phyloP scores from a whole-genome alignment of 2,113 vertebrate genomes.

The Alosa alosa region DNA sequence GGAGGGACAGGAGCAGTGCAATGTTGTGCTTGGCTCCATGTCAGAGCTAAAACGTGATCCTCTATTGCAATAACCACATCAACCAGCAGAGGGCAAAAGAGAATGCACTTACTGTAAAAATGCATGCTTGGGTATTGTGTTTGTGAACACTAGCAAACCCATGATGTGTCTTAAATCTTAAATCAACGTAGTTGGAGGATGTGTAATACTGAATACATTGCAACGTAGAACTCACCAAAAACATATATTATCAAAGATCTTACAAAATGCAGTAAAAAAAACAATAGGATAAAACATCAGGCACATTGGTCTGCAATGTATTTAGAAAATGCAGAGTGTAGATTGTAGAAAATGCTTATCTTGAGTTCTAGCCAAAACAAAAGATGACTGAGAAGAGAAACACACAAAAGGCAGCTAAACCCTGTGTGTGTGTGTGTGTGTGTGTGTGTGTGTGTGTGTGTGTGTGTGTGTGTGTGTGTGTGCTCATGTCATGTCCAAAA shows the following conservation, averaged over 20 bases:
- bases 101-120: background rate
- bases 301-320: background rate
- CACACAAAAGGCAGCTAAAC: no score
- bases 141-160: background rate
- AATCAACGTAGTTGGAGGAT: background rate
- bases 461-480: no score
- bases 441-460: no score
- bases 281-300: background rate
- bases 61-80: background rate
- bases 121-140: background rate
- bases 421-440: no score
- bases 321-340: no score
- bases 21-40: background rate
- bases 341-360: no score
- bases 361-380: background rate
- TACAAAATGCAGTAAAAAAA: background rate
- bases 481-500: no score
- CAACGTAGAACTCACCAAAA: no score
- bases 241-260: no score
- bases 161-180: no score
- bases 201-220: no score
- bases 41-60: background rate
- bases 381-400: no score
- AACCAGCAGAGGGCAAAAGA: background rate
- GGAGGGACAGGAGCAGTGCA: background rate